phyloP scores from a whole-genome alignment of 2,797 vertebrate genomes.

The Adelosebastes latens region DNA sequence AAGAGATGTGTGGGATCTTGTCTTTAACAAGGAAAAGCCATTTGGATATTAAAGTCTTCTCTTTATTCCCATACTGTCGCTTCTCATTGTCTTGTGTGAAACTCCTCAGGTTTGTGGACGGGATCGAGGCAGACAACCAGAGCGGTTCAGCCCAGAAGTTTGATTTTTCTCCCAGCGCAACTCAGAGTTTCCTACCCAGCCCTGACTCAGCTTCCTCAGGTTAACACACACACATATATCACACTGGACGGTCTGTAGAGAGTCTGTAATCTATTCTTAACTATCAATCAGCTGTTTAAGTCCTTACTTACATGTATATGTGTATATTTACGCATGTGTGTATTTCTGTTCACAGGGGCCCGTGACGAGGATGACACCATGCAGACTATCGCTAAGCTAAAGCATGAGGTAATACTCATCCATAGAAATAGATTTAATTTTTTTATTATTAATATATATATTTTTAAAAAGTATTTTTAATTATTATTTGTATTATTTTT shows the following conservation, averaged over 20 bases:
- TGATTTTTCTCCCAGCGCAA: constrained; percentile 75
- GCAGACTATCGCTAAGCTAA: constrained; percentile 64
- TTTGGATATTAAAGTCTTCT: background rate
- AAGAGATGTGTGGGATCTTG: accelerated
- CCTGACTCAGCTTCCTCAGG: constrained; percentile 46
- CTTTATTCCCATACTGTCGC: background rate
- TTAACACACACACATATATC: background rate
- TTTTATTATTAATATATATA: no score
- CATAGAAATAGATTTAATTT: background rate
- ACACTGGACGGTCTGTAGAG: background rate
- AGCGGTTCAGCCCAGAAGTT: constrained; percentile 68
- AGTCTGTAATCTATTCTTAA: background rate
- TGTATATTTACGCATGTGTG: background rate
- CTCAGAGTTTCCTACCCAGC: constrained; percentile 50
- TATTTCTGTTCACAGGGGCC: constrained; percentile 27
- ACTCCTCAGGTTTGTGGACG: constrained; percentile 81
- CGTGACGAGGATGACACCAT: constrained; percentile 52
- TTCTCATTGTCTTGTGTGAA: background rate
- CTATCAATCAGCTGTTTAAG: background rate
- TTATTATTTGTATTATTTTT: no score
- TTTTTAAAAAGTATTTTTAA: no score
- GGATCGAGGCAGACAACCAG: constrained; percentile 80
- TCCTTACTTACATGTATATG: background rate
- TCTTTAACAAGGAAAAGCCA: constrained; percentile 7
- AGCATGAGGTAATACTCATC: constrained; percentile 58